phyloP scores from a whole-genome alignment of 2,797 vertebrate species.

The Prionace glauca region DNA sequence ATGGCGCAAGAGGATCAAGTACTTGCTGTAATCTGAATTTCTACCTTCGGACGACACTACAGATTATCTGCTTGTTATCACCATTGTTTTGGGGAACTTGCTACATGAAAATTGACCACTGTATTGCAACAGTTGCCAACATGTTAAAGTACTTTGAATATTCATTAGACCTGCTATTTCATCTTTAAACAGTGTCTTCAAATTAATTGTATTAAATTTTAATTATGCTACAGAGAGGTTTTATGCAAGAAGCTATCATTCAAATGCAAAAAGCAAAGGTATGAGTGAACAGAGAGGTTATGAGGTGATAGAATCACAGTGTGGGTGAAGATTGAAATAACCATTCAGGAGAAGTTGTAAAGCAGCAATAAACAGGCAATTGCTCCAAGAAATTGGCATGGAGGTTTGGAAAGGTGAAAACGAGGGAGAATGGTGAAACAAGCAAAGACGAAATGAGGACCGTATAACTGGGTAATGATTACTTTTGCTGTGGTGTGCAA shows the following conservation, averaged over 20 bases:
- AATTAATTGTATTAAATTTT: background rate
- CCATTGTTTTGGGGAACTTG: background rate
- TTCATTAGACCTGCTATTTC: background rate
- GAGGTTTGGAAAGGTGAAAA: background rate
- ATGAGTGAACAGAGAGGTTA: background rate
- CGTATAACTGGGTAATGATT: too few relatives aligned
- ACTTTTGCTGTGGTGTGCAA: background rate
- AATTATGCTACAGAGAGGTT: too few relatives aligned
- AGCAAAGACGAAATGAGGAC: too few relatives aligned
- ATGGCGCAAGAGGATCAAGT: background rate
- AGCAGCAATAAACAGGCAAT: background rate
- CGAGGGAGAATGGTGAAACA: background rate
- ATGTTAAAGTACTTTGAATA: background rate
- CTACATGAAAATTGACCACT: background rate
- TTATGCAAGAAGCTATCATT: background rate
- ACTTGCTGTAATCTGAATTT: background rate
- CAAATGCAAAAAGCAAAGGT: background rate
- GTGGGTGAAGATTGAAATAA: background rate
- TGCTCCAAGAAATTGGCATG: background rate
- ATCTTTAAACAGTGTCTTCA: background rate
- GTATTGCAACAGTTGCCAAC: background rate
- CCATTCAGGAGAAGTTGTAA: background rate
- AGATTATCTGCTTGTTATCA: background rate
- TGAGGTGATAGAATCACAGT: background rate
- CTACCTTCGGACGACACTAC: background rate